phyloP scores from a whole-genome alignment of 2,888 invertebrate genomes.

The Chloroclysta siterata region DNA sequence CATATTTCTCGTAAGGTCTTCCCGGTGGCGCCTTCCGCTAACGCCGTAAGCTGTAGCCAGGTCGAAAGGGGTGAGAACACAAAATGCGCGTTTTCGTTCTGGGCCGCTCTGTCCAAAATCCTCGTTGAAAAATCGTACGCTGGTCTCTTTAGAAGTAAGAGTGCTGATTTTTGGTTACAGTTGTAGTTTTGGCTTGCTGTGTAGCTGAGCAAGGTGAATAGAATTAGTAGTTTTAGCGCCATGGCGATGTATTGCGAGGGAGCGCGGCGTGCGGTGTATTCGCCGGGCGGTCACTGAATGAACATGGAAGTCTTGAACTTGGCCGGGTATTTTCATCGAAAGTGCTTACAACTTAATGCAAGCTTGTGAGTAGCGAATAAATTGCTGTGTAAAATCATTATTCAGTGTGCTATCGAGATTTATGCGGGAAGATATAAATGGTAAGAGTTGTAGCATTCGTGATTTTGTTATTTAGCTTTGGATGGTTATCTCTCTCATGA shows the following conservation, averaged over 20 bases:
- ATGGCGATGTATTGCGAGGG: slow-evolving; percentile 41
- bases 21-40: slow-evolving; percentile 64
- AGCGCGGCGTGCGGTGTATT: slow-evolving; percentile 15
- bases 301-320: slow-evolving; percentile 24
- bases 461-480: too few species aligned
- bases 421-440: slow-evolving; percentile 2
- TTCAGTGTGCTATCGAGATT: slow-evolving; percentile 15
- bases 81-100: slow-evolving; percentile 61
- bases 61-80: slow-evolving; percentile 68
- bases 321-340: slow-evolving; percentile 27
- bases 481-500: too few species aligned
- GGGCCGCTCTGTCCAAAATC: slow-evolving; percentile 60
- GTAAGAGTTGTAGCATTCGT: neutral
- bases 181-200: slow-evolving; percentile 39
- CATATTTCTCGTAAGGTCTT: slow-evolving; percentile 58
- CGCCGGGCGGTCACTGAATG: slow-evolving; percentile 19
- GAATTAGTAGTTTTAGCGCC: slow-evolving; percentile 46
- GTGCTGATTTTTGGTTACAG: slow-evolving; percentile 53
- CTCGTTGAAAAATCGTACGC: slow-evolving; percentile 63
- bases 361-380: neutral
- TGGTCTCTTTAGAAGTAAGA: slow-evolving; percentile 54
- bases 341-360: slow-evolving; percentile 23
- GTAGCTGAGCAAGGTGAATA: slow-evolving; percentile 42
- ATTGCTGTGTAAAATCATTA: slow-evolving; percentile 3
- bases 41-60: slow-evolving; percentile 64